Evolutionary conservation across 2,888 invertebrate species (phyloP), one percentile per base, ranked within the genome.

Genomic region (Hybos culiciformis): DNA sequence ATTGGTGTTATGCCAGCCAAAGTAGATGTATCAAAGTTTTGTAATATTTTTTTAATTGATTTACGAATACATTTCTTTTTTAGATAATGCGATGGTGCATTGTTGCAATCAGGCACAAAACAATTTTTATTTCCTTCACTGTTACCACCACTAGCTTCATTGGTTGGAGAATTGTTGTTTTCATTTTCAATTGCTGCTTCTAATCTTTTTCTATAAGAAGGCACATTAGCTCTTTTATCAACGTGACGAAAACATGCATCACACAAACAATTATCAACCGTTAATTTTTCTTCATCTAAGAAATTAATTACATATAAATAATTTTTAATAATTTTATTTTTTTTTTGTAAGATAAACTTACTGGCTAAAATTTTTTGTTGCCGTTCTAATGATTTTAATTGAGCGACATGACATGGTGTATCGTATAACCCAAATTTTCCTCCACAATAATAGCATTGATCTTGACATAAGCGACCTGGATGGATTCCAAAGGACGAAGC

Each of bases 181-280:
- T 42, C 41, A 14, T 48, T 46, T 19, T 52, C 52, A 2, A 39
- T 12, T 3, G 66, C 55, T 1, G 56, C 60, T 3, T 65, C 60
- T 4, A 59, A 52, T 1, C 76, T 70, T 55, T 78, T 78, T 48
- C 74, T 71, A 60, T 79, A 79, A 0, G 77, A 77, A 0, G 79
- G 77, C 43, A 75, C 77, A 67, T 80, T 81, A 39, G 84, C 83
- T 51, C 84, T 83, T 39, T 86, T 73, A 65, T 87, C 86, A 41
- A 88, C 83, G 58, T 85, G 84, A 0, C 87, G 75, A 63, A 84
- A 87, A 59, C 88, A 88, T 9, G 87, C 86, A 63, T 87, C 86
- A 62, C 88, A 88, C 17, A 88, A 70, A 53, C 88, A 88, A 41
- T 85, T 86, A 63, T 87, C 86, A 48, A 80, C 77, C 0, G 83